Evolutionary conservation across 2,797 vertebrate genomes (phyloP).

Genomic region (Danio jaintianensis): DNA sequence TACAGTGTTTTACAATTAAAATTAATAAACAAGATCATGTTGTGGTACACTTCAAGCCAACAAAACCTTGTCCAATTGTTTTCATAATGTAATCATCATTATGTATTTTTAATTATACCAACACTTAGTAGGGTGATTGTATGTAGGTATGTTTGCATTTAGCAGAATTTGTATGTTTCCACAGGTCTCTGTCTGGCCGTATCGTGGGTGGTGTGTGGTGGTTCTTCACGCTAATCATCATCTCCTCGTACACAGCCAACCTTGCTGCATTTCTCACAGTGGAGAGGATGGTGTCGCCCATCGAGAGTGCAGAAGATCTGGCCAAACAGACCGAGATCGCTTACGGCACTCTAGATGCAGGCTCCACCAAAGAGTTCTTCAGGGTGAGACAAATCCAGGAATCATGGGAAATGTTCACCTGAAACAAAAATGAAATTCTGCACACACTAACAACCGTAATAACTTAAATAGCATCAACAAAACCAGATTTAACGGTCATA

Average conservation of each 20-base stretch:
- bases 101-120: not conserved
- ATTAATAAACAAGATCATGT: too few relatives aligned
- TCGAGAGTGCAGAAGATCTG: conserved; percentile 97
- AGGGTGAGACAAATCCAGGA: conserved; percentile 79
- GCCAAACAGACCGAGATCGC: conserved; percentile 99
- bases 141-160: not conserved
- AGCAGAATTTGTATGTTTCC: not conserved
- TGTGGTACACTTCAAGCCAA: too few relatives aligned
- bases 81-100: too few relatives aligned
- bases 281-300: conserved; percentile 99
- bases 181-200: conserved; percentile 94
- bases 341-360: conserved; percentile 95
- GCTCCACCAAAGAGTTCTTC: conserved; percentile 99
- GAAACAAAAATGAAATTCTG: too few relatives aligned
- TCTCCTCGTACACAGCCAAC: conserved; percentile 98
- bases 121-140: not conserved
- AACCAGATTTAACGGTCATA: too few relatives aligned
- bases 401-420: not conserved
- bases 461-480: too few relatives aligned
- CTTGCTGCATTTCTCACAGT: conserved; percentile 98
- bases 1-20: too few relatives aligned
- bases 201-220: conserved; percentile 99
- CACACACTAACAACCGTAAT: too few relatives aligned
- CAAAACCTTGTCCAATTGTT: too few relatives aligned
- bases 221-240: conserved; percentile 99